A percentile compares a stretch with the other conserved stretches of the same genome.
Evolutionary conservation across 2,113 vertebrate species (phyloP).

Genomic region (Strix aluco): DNA sequence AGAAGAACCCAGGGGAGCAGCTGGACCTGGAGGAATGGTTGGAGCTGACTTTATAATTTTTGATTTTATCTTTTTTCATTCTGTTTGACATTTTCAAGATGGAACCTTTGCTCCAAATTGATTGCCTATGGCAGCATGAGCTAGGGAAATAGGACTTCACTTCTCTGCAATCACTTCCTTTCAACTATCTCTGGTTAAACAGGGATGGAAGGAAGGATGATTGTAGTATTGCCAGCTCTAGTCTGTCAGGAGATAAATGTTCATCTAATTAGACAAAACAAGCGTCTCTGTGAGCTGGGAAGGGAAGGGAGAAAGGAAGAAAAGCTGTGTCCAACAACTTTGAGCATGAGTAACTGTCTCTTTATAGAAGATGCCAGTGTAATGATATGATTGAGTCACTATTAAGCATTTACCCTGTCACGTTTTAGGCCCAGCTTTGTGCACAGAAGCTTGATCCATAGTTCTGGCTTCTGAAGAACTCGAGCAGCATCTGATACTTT

Average conservation of each 20-base stretch:
- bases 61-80: neutral
- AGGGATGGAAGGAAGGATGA: neutral
- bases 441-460: neutral
- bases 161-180: slow-evolving; percentile 12
- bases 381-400: neutral
- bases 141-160: neutral
- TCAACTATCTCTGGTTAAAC: neutral
- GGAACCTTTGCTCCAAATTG: slow-evolving; percentile 22
- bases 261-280: slow-evolving; percentile 42
- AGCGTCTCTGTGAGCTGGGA: neutral
- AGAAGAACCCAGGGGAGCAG: neutral
- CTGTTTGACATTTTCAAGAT: slow-evolving; percentile 31
- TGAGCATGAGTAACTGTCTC: neutral
- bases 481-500: neutral
- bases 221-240: neutral
- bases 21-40: neutral
- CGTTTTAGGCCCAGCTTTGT: neutral
- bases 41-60: neutral
- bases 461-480: neutral
- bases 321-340: neutral
- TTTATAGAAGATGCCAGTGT: neutral
- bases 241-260: slow-evolving; percentile 38
- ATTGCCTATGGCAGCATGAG: slow-evolving; percentile 14
- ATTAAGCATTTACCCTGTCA: neutral
- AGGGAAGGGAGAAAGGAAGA: neutral